Percentiles rank a stretch among this genome's conserved stretches.
These are phyloP conservation scores for Megaceryle alcyon DNA, from an alignment of 2,797 vertebrate species.

Conservation along the genomic window DNA sequence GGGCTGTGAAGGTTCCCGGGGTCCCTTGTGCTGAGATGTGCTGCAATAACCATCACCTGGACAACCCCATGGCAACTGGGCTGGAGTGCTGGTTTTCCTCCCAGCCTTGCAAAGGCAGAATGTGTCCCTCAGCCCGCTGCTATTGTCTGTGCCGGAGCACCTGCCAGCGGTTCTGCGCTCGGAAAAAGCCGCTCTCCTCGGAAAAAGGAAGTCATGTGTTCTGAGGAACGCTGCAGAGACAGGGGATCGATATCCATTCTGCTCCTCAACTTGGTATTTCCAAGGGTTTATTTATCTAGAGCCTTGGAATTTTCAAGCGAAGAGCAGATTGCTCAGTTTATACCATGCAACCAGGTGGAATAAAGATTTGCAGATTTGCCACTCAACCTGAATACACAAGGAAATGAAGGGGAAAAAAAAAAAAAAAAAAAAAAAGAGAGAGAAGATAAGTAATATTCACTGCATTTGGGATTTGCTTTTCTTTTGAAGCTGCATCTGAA, in stretches of 20 bases:
- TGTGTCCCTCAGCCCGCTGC: neutral
- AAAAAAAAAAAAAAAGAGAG: too few relatives aligned
- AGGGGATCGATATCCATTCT: slow-evolving; percentile 16
- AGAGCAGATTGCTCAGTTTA: slow-evolving; percentile 22
- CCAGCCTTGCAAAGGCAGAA: neutral
- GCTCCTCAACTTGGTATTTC: neutral
- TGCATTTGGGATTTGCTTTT: slow-evolving; percentile 33
- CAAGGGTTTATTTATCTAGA: slow-evolving; percentile 17
- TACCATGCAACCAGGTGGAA: slow-evolving; percentile 3
- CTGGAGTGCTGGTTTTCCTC: neutral
- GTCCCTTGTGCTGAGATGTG: neutral
- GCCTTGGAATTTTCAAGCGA: neutral
- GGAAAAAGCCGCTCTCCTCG: neutral
- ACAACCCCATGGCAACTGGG: neutral
- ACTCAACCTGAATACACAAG: neutral
- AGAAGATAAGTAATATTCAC: neutral
- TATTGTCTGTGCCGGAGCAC: neutral
- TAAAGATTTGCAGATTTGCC: slow-evolving; percentile 38
- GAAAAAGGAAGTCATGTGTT: neutral
- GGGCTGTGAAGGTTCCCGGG: neutral
- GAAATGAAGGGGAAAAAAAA: neutral
- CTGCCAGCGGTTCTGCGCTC: neutral
- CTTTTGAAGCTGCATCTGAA: slow-evolving; percentile 49
- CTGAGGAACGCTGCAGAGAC: neutral
- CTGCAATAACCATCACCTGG: neutral